phyloP scores from a whole-genome alignment of 2,113 vertebrate genomes.

The Brevimyrus niger region DNA sequence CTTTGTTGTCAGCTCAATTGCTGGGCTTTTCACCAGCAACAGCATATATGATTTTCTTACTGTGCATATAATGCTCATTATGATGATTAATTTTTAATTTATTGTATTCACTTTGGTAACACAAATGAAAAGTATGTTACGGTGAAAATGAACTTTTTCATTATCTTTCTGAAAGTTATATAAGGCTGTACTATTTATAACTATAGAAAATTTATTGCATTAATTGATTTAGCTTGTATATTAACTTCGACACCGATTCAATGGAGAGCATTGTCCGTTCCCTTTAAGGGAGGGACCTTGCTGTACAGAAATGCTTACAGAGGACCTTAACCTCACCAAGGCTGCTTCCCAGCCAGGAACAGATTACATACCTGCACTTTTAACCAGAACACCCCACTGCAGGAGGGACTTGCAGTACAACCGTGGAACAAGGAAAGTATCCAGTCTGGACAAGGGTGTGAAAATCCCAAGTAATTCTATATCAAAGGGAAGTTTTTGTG shows the following conservation, averaged over 20 bases:
- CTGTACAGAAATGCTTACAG: neutral
- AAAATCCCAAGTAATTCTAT: neutral
- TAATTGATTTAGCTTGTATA: neutral
- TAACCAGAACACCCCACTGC: neutral
- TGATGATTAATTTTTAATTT: neutral
- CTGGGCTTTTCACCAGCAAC: neutral
- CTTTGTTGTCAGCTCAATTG: neutral
- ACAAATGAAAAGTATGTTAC: neutral
- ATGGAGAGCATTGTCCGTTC: neutral
- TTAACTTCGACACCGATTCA: neutral
- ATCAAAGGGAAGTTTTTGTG: neutral
- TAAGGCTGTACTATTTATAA: neutral
- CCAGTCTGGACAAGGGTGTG: neutral
- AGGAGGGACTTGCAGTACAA: neutral
- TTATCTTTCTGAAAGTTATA: neutral
- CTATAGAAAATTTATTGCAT: neutral
- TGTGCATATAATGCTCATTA: neutral
- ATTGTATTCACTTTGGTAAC: neutral
- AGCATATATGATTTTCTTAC: neutral
- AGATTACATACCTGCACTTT: conserved; percentile 1
- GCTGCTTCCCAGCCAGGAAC: neutral
- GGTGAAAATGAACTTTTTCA: neutral
- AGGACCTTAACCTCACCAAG: neutral
- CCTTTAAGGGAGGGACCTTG: neutral
- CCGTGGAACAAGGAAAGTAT: neutral